These are phyloP conservation scores for Neoitamus cyanurus DNA, from an alignment of 2,888 invertebrate genomes.

Conservation along the genomic window DNA sequence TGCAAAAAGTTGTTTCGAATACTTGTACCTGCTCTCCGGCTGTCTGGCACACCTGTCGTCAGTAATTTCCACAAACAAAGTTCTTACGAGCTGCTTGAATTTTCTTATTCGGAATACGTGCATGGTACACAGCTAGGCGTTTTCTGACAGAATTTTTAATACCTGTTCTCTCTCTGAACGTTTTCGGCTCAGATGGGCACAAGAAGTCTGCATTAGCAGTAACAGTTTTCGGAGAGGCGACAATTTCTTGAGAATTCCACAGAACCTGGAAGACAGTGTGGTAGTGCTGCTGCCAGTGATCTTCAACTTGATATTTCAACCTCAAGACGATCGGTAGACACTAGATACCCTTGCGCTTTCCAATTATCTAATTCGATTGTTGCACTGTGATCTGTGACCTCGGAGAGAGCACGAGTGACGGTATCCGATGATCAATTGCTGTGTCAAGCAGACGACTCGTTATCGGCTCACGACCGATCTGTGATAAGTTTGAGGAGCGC, in stretches of 20 bases:
- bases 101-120: background rate
- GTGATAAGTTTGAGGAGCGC: background rate
- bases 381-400: background rate
- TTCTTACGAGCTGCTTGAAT: background rate
- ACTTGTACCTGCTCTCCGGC: background rate
- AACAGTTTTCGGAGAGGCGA: background rate
- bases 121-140: background rate
- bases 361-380: background rate
- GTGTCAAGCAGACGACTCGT: background rate
- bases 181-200: background rate
- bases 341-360: background rate
- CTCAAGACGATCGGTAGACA: background rate
- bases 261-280: background rate
- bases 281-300: background rate
- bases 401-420: background rate
- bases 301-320: background rate
- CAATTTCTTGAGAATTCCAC: background rate
- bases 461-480: background rate
- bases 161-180: background rate
- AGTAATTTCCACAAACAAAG: background rate
- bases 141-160: background rate
- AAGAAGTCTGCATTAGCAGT: background rate
- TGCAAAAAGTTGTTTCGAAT: background rate
- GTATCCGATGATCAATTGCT: background rate
- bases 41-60: background rate